Evolutionary conservation across 2,888 invertebrate species (phyloP).

Genomic region (Atethmia centrago): DNA sequence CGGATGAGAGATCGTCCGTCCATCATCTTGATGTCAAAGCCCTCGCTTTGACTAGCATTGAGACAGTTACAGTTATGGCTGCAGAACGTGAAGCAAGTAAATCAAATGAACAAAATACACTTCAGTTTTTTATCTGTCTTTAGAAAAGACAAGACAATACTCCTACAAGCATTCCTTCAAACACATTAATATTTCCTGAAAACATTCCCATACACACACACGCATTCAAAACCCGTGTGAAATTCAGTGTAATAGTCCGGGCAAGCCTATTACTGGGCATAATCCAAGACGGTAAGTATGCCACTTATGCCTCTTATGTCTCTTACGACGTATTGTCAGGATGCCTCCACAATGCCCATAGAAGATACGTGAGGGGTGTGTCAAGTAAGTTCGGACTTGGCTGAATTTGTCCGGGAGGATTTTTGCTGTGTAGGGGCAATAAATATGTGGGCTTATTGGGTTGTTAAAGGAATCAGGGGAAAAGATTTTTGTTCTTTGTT

Average conservation of each 20-base stretch:
- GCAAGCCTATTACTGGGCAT: conserved; percentile 67
- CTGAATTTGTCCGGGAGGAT: conserved; percentile 56
- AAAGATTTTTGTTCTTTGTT: conserved; percentile 24
- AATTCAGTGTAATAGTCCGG: conserved; percentile 65
- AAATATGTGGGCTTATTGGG: conserved; percentile 44
- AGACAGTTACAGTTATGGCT: not conserved
- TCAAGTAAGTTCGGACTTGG: conserved; percentile 62
- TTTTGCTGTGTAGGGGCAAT: conserved; percentile 44
- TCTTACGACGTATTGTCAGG: conserved; percentile 68
- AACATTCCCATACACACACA: conserved; percentile 2
- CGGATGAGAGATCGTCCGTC: no score
- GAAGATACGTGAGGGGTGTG: conserved; percentile 59
- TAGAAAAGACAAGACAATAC: not conserved
- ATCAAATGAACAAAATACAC: not conserved
- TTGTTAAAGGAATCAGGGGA: conserved; percentile 20
- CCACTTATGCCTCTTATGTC: conserved; percentile 72
- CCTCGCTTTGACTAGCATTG: not conserved
- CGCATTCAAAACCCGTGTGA: conserved; percentile 50
- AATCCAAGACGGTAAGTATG: conserved; percentile 71
- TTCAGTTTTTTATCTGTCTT: not conserved
- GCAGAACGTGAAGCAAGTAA: not conserved
- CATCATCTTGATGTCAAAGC: no score
- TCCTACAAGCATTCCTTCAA: conserved; percentile 1
- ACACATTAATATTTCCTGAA: conserved; percentile 26
- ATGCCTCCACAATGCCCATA: conserved; percentile 65